A percentile compares a stretch with the other conserved stretches of the same genome.
phyloP scores from a whole-genome alignment of 2,797 vertebrate genomes.

The Aulostomus chinensis region DNA sequence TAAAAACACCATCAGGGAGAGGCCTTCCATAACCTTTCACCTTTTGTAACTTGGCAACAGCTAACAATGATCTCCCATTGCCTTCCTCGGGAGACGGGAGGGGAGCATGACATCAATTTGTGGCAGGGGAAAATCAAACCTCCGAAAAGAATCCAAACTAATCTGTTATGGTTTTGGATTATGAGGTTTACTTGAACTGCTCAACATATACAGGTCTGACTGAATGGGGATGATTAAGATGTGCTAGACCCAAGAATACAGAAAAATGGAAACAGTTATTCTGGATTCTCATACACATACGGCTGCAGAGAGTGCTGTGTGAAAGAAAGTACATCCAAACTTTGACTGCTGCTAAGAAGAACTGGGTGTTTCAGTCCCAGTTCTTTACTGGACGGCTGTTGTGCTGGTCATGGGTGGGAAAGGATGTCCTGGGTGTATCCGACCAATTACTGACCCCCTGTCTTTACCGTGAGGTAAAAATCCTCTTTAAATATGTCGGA shows the following conservation, averaged over 20 bases:
- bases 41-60: constrained; percentile 70
- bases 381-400: no score
- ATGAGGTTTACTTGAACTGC: constrained; percentile 6
- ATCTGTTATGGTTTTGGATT: constrained; percentile 30
- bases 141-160: constrained; percentile 36
- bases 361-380: no score
- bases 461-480: no score
- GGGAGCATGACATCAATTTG: constrained; percentile 56
- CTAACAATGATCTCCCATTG: constrained; percentile 49
- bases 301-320: not conserved
- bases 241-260: not conserved
- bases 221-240: constrained; percentile 19
- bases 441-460: no score
- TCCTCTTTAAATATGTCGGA: no score
- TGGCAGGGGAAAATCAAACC: constrained; percentile 38
- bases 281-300: not conserved
- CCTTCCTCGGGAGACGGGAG: constrained; percentile 46
- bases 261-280: not conserved
- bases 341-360: no score
- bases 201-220: constrained; percentile 4
- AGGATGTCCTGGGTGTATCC: no score
- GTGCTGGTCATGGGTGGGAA: no score
- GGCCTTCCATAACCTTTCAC: constrained; percentile 72
- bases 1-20: constrained; percentile 72
- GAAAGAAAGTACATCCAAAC: no score